Evolutionary conservation across 2,113 vertebrate species (phyloP).

Genomic region (Aegotheles bennettii): DNA sequence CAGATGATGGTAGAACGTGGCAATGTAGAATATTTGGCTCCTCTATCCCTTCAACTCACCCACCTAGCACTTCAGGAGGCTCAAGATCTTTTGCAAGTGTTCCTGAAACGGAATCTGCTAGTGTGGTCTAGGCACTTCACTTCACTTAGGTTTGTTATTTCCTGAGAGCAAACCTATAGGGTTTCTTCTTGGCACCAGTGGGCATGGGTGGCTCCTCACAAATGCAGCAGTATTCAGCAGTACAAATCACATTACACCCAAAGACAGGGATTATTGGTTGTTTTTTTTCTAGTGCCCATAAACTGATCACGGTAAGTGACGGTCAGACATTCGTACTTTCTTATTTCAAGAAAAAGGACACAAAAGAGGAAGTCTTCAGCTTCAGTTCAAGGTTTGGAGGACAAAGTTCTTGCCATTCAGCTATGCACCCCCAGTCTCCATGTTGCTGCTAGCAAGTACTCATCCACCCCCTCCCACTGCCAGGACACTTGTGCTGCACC

Average conservation of each 20-base stretch:
- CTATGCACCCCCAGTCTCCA: not conserved
- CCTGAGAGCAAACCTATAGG: not conserved
- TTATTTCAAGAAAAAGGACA: not conserved
- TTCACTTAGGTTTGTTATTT: not conserved
- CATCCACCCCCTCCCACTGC: not conserved
- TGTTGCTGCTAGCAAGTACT: rapidly evolving
- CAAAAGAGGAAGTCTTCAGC: not conserved
- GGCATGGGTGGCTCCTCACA: not conserved
- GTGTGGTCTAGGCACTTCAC: not conserved
- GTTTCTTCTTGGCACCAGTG: not conserved
- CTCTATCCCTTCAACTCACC: not conserved
- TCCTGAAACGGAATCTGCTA: not conserved
- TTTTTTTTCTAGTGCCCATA: not conserved
- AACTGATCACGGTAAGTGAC: not conserved
- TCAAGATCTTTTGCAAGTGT: not conserved
- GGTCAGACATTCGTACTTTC: not conserved
- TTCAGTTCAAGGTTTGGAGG: not conserved
- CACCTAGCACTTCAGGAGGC: not conserved
- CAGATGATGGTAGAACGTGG: not conserved
- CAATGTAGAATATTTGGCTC: not conserved
- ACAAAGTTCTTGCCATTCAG: not conserved
- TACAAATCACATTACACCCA: not conserved
- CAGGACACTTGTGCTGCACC: not conserved
- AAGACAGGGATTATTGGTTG: not conserved
- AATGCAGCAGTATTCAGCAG: not conserved